Base-by-base conservation (phyloP, 2,888 invertebrate genomes). In the Keiferia lycopersicella region DNA sequence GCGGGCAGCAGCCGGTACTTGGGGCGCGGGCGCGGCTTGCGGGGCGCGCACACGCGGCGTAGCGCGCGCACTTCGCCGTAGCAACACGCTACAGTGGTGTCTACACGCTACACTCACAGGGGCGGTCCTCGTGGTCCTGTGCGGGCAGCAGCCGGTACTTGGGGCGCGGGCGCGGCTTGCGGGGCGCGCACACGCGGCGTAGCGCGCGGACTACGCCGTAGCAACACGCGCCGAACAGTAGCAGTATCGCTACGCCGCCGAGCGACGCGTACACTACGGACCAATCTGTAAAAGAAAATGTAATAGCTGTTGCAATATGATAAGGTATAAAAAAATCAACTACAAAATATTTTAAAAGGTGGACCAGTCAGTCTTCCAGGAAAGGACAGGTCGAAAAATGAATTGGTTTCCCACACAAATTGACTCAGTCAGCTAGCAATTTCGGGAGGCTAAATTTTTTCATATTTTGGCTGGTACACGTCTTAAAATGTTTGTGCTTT, bases 251-350 rank as follows among this genome's bases (percentile, higher is more conserved):
- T 73, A 95, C 87, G 62, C 95, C 91, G 64, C 95, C 95, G 75
- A 98, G 95, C 72, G 96, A 95, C 50, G 98, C 97, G 87, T 98
- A 98, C 64, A 98, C 93, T 72, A 98, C 96, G 72, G 98, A 98
- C 98, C 98, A 98, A 81, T 96, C 97, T 97, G 86, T 8, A 26
- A 26, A 26, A 26, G 6, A 26, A 2, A 26, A 26, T 2, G 26
- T 26, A 64, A 39, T 39, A 39, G 10, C 2, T 12, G 2, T 39
- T 7, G 1, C 2, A 39, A 39, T 39, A 10, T 1, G 39, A n/a
- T n/a, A n/a, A n/a, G n/a, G n/a, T n/a, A n/a, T n/a, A n/a, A n/a
- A n/a, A n/a, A n/a, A n/a, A n/a, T n/a, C n/a, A n/a, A n/a, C n/a
- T n/a, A n/a, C n/a, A n/a, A n/a, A n/a, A n/a, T n/a, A n/a, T n/a